Evolutionary conservation across 2,888 invertebrate genomes (phyloP).

Genomic region (Diplolepis rosae): DNA sequence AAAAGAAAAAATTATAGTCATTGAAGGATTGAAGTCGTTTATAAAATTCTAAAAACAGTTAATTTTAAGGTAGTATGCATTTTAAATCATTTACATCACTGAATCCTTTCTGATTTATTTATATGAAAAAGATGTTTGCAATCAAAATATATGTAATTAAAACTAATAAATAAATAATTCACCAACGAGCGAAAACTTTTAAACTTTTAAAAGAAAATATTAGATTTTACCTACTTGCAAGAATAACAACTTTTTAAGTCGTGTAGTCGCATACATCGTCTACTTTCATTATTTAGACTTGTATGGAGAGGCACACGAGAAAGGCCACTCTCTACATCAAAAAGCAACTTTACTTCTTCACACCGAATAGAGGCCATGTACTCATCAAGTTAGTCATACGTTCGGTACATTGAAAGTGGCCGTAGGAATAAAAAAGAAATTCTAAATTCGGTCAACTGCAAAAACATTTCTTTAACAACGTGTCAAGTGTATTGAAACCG

Average conservation of each 20-base stretch:
- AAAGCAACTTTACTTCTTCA: not conserved
- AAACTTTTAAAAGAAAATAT: not conserved
- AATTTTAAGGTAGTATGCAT: not conserved
- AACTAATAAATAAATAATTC: not conserved
- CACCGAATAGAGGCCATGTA: not conserved
- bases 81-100: not conserved
- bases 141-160: too few relatives aligned
- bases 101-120: not conserved
- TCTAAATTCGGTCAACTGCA: not conserved
- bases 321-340: slow-evolving; percentile 24
- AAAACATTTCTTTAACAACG: not conserved
- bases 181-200: not conserved
- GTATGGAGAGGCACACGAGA: not conserved
- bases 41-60: too few relatives aligned
- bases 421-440: slow-evolving; percentile 1
- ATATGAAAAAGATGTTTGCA: too few relatives aligned
- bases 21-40: too few relatives aligned
- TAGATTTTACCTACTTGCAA: not conserved
- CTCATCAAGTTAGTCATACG: slow-evolving; percentile 5
- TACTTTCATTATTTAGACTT: slow-evolving; percentile 16
- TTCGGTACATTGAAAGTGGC: not conserved
- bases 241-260: not conserved
- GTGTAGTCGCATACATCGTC: not conserved
- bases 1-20: too few relatives aligned
- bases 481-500: not conserved